Percentiles rank a stretch among this genome's conserved stretches.
phyloP scores from a whole-genome alignment of 2,113 vertebrate species.

The Thalassoma bifasciatum region DNA sequence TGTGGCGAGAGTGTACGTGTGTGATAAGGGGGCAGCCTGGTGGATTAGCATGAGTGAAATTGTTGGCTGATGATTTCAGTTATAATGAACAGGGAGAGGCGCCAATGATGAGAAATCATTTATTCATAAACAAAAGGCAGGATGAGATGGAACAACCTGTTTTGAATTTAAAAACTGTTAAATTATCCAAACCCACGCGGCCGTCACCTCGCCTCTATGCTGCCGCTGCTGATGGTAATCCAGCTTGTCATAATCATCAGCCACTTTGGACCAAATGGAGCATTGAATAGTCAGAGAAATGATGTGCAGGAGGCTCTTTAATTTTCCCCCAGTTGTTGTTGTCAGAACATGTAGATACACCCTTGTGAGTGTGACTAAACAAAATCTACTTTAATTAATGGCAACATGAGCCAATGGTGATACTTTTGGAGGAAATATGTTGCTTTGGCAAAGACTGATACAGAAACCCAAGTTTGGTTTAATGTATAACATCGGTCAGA shows the following conservation, averaged over 20 bases:
- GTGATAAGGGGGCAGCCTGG: constrained; percentile 27
- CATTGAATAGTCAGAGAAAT: constrained; percentile 21
- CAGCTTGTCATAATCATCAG: constrained; percentile 50
- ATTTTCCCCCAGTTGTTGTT: constrained; percentile 20
- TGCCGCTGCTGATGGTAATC: constrained; percentile 40
- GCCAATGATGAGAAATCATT: constrained; percentile 68
- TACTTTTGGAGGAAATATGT: neutral
- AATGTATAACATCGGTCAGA: neutral
- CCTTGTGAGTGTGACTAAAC: constrained; percentile 18
- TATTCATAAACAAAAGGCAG: constrained; percentile 68
- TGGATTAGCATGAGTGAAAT: constrained; percentile 56
- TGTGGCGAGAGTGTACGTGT: constrained; percentile 5
- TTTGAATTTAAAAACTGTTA: constrained; percentile 57
- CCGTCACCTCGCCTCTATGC: constrained; percentile 20
- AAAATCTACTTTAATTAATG: constrained; percentile 22
- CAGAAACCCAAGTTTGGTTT: neutral
- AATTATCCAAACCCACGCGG: constrained; percentile 47
- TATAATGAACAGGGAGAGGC: constrained; percentile 61
- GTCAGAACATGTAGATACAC: constrained; percentile 5
- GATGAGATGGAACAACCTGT: constrained; percentile 62
- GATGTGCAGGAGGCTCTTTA: constrained; percentile 2
- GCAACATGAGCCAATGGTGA: constrained; percentile 13
- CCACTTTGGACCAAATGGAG: constrained; percentile 46
- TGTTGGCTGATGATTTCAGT: constrained; percentile 48
- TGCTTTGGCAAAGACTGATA: neutral